Evolutionary conservation across 2,113 vertebrate genomes (phyloP), one percentile per base, ranked within the genome.

Genomic region (Sphaerodactylus townsendi): DNA sequence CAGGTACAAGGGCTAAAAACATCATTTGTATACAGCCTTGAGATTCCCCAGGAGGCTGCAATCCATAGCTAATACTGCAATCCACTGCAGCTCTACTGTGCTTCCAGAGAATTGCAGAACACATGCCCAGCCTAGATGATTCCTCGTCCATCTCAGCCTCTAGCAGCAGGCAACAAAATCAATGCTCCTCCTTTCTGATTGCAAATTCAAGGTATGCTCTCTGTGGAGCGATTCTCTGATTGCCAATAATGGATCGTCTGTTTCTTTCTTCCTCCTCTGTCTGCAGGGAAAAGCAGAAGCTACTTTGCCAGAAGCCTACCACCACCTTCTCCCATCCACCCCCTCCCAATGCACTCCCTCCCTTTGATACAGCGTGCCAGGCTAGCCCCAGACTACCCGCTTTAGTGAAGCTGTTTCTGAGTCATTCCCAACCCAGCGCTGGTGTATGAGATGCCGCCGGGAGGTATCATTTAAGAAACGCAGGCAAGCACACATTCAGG

Each of bases 21-120:
- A 79, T 10, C 87, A 0, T n/a, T 1, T 86, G 81, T 78, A 76
- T 66, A 69, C 84, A 68, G 79, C 83, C 68, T 84, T 77, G 62
- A 59, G 75, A 44, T 82, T 75, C 84, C 88, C 82, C 77, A 86
- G 46, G 1, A 76, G 89, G 89, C 90, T 90, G 89, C 82, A 86
- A 33, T 33, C 37, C 70, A 37, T 62, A 37, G 44, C 4, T 46
- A 39, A 41, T 37, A 33, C 4, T 0, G 46, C 13, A 65, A n/a
- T n/a, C n/a, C 25, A 44, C 70, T 44, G 25, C 53, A 44, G 30
- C 41, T 62, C 33, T 73, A 44, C 28, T 35, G 23, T n/a, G 25
- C 11, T 33, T n/a, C 23, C 28, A 35, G 30, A 48, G 59, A 50
- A 48, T 50, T 23, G 65, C 6, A 37, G 33, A 15, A 50, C 5